Base-by-base conservation (phyloP, 2,888 invertebrate genomes). In the Sarcophaga subvicina region DNA sequence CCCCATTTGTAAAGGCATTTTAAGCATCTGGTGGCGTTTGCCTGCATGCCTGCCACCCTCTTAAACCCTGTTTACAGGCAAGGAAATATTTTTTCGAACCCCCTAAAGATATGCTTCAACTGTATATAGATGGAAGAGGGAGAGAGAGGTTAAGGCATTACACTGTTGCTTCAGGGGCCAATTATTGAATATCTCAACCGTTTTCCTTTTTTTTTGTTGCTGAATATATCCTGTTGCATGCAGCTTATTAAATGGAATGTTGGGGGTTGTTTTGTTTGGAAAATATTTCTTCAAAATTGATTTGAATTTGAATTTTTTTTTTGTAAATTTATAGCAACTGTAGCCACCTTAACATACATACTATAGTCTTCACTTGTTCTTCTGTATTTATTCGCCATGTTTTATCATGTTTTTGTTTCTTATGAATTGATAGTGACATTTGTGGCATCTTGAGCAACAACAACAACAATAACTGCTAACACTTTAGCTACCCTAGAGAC, bases 401-500 rank as follows among this genome's bases (percentile, higher is more conserved):
- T 37, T 37, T 2, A 37, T 37, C 37, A 37, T 37, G 37, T 54
- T 54, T 54, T 54, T 54, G 54, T 54, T 17, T 54, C 17, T 54
- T 54, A 37, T 22, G n/a, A 45, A 14, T 27, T 45, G 20, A 5
- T 14, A 3, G 17, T 54, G 17, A 54, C 54, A 54, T 54, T 5
- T 54, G 54, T 54, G 54, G 54, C 14, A 54, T 54, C 12, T 54
- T n/a, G n/a, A 76, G 37, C 59, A 54, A 4, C 66, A 78, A 64
- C 20, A 64, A 37, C 22, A 76, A 66, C 47, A 59, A 5, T 59
- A 78, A 64, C 27, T 22, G 70, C 14, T 22, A 45, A 4, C 80
- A 82, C 78, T 81, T 69, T 69, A 49, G 73, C 22, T 81, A 14
- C 59, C 54, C 73, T 60, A 73, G 75, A 85, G 66, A 82, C 66